Evolutionary conservation across 2,797 vertebrate genomes (phyloP).

Genomic region (Cyclura pinguis): DNA sequence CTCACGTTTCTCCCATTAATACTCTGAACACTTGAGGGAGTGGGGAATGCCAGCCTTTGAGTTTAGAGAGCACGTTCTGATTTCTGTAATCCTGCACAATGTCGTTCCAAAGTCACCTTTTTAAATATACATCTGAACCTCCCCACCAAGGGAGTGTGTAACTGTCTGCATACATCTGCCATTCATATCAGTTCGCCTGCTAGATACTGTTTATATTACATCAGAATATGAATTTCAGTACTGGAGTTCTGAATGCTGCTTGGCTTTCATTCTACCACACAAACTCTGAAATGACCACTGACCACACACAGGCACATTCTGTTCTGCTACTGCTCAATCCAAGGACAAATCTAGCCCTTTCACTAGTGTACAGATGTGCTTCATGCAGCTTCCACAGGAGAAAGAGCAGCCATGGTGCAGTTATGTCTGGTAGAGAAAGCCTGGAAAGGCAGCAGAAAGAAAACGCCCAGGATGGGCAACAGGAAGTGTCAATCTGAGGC

Average conservation of each 20-base stretch:
- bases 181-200: background rate
- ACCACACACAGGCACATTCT: background rate
- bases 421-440: no score
- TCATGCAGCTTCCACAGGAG: background rate
- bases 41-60: no score
- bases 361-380: background rate
- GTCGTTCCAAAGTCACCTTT: background rate
- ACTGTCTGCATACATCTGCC: background rate
- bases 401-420: background rate
- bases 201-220: background rate
- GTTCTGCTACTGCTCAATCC: background rate
- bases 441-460: background rate
- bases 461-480: background rate
- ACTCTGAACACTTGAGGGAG: background rate
- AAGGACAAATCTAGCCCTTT: background rate
- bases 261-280: background rate
- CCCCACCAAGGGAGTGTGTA: background rate
- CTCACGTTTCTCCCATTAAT: background rate
- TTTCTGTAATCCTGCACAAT: background rate
- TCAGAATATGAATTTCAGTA: conserved; percentile 4
- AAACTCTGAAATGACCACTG: background rate
- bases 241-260: background rate
- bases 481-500: background rate
- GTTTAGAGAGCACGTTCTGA: background rate
- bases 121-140: background rate